Conservation (phyloP, 2,888 invertebrate genomes). For the Mythimna loreyi region DNA sequence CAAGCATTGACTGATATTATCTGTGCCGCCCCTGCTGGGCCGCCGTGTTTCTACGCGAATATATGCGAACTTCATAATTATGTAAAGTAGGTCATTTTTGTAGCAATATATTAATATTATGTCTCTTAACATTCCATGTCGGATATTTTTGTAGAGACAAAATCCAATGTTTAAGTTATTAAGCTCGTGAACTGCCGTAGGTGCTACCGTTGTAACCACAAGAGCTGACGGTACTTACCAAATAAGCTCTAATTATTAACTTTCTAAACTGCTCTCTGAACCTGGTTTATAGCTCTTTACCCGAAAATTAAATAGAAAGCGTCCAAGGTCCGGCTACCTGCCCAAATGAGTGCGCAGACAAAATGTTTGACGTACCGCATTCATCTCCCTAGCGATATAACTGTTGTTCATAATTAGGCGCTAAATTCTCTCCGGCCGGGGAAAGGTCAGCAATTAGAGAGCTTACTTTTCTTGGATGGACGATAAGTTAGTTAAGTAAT, state of each 20-base stretch:
- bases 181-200: not conserved
- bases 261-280: constrained; percentile 30
- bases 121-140: not conserved
- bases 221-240: not conserved
- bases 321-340: constrained; percentile 39
- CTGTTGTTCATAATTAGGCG: constrained; percentile 60
- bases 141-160: not conserved
- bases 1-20: constrained; percentile 67
- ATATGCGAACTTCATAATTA: constrained; percentile 51
- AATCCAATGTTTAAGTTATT: not conserved
- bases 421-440: constrained; percentile 62
- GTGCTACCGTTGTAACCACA: constrained; percentile 3
- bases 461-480: constrained; percentile 72
- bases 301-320: constrained; percentile 48
- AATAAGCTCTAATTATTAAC: constrained; percentile 42
- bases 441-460: constrained; percentile 81
- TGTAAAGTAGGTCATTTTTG: constrained; percentile 43
- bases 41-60: constrained; percentile 53
- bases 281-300: constrained; percentile 41
- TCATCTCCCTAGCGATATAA: constrained; percentile 51
- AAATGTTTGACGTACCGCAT: constrained; percentile 63
- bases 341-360: constrained; percentile 56
- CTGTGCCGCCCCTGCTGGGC: constrained; percentile 43
- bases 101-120: constrained; percentile 30
- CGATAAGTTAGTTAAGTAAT: constrained; percentile 85